These are phyloP conservation scores for Polia nebulosa DNA, from an alignment of 2,888 invertebrate genomes.

Conservation along the genomic window DNA sequence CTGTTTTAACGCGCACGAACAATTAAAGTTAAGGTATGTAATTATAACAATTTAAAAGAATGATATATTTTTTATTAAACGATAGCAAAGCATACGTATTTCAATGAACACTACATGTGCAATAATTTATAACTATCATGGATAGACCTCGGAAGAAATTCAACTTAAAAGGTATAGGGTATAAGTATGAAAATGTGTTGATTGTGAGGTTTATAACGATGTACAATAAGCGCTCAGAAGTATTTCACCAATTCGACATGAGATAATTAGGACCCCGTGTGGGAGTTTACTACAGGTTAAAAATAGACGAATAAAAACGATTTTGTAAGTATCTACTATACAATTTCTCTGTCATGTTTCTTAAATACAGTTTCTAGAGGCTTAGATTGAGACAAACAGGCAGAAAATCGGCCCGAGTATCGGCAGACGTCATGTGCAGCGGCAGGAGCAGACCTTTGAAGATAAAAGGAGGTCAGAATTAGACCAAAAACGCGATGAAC, in stretches of 20 bases:
- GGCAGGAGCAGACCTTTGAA: too few relatives aligned
- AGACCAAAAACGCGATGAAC: too few relatives aligned
- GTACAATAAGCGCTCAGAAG: constrained; percentile 43
- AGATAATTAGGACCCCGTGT: constrained; percentile 58
- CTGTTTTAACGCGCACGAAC: constrained; percentile 44
- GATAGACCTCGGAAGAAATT: constrained; percentile 16
- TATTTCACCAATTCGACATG: constrained; percentile 61
- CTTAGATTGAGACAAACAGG: too few relatives aligned
- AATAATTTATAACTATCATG: constrained; percentile 40
- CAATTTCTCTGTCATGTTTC: constrained; percentile 18
- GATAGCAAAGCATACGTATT: constrained; percentile 47
- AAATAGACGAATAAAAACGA: constrained; percentile 38
- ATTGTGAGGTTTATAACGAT: constrained; percentile 48
- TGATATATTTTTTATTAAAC: constrained; percentile 62
- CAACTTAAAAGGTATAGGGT: constrained; percentile 9
- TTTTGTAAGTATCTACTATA: constrained; percentile 22
- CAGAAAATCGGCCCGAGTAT: too few relatives aligned
- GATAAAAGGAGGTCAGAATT: too few relatives aligned
- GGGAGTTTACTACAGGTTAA: constrained; percentile 48
- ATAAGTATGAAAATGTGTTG: constrained; percentile 30
- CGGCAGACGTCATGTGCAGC: too few relatives aligned
- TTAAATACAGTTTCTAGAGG: neutral
- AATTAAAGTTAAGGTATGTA: constrained; percentile 57
- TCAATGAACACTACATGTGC: constrained; percentile 45
- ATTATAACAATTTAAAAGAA: constrained; percentile 68